Conservation (phyloP, 1,140 invertebrate genomes). For the Ips nitidus region DNA sequence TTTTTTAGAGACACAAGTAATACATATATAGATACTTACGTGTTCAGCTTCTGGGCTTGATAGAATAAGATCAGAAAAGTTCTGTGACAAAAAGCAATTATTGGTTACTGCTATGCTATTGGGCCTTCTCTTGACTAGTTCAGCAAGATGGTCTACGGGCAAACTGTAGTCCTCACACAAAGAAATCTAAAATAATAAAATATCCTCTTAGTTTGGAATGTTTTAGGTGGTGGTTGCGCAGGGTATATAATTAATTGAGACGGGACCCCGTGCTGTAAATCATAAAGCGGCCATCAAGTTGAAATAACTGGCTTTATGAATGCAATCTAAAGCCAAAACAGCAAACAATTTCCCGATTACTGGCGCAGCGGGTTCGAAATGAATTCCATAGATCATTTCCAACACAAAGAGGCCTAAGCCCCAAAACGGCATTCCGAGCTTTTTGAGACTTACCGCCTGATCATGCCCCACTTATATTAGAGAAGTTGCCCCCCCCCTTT, state of each 20-base stretch:
- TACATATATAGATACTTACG: slow-evolving; percentile 51
- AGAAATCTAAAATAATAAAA: slow-evolving; percentile 64
- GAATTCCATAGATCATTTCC: slow-evolving; percentile 39
- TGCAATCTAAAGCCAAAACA: slow-evolving; percentile 22
- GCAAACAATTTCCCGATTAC: slow-evolving; percentile 32
- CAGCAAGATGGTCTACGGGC: slow-evolving; percentile 75
- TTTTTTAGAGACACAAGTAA: too few species aligned
- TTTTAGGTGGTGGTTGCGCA: neutral
- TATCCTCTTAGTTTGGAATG: neutral
- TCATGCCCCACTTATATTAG: slow-evolving; percentile 15
- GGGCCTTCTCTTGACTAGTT: slow-evolving; percentile 67
- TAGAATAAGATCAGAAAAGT: slow-evolving; percentile 58
- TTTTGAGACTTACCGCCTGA: slow-evolving; percentile 11
- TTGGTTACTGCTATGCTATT: slow-evolving; percentile 59
- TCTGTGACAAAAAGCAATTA: slow-evolving; percentile 40
- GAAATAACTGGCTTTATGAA: slow-evolving; percentile 30
- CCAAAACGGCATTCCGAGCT: slow-evolving; percentile 16
- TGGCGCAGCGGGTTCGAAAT: slow-evolving; percentile 24
- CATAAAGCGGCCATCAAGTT: neutral
- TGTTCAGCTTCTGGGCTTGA: slow-evolving; percentile 64
- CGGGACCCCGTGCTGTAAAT: neutral
- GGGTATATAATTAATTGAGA: neutral
- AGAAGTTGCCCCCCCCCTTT: neutral
- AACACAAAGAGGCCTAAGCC: slow-evolving; percentile 34
- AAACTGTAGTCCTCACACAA: slow-evolving; percentile 79